These are phyloP conservation scores for Erpetoichthys calabaricus DNA, from an alignment of 2,797 vertebrate genomes.

Conservation along the genomic window DNA sequence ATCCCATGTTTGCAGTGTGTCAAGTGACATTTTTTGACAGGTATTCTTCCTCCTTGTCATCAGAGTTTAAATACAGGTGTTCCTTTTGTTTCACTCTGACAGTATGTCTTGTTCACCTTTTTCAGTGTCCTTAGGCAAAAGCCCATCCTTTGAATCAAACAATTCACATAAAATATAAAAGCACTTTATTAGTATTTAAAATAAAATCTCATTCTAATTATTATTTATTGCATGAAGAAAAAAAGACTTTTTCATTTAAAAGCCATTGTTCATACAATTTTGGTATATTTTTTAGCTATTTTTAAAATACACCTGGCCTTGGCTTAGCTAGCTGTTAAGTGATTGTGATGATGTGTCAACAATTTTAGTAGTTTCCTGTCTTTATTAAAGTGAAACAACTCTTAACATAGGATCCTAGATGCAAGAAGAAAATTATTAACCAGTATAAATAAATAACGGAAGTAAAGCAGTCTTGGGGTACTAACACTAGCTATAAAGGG, in stretches of 20 bases:
- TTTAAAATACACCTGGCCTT: slow-evolving; percentile 47
- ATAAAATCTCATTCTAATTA: not conserved
- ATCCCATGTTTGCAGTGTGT: too few relatives aligned
- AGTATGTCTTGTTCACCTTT: not conserved
- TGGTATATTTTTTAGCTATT: slow-evolving; percentile 17
- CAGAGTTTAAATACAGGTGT: not conserved
- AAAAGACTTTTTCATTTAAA: not conserved
- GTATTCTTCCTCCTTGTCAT: not conserved
- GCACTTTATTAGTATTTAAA: too few relatives aligned
- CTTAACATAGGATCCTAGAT: slow-evolving; percentile 22
- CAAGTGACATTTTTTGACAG: not conserved
- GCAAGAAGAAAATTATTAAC: slow-evolving; percentile 20
- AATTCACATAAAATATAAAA: too few relatives aligned
- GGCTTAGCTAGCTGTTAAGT: slow-evolving; percentile 32
- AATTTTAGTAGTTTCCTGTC: slow-evolving; percentile 44
- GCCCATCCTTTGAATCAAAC: too few relatives aligned
- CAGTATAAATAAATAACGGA: too few relatives aligned
- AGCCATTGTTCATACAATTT: slow-evolving; percentile 1
- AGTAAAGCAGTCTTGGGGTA: too few relatives aligned
- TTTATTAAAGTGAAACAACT: slow-evolving; percentile 40
- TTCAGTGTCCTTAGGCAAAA: not conserved
- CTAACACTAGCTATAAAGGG: too few relatives aligned
- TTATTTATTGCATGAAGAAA: not conserved
- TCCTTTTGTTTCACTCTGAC: not conserved
- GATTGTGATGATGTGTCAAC: slow-evolving; percentile 31